These are phyloP conservation scores for Cyclina sinensis DNA, from an alignment of 1,140 invertebrate species.

Conservation along the genomic window DNA sequence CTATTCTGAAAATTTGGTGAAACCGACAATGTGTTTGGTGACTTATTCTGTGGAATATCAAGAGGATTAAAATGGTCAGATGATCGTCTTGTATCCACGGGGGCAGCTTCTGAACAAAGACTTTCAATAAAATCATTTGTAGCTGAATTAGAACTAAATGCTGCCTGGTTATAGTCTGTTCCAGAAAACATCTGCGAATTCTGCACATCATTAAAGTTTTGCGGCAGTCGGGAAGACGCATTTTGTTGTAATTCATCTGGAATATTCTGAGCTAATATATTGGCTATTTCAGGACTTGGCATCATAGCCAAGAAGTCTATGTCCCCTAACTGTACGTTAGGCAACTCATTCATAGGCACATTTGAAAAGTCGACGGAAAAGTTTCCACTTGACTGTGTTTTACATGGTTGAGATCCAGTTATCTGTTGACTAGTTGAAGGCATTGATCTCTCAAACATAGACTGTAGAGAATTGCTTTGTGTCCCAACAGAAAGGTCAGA, in stretches of 20 bases:
- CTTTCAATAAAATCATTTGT: constrained; percentile 15
- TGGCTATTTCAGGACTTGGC: constrained; percentile 43
- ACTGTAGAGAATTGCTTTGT: not conserved
- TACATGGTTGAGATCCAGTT: not conserved
- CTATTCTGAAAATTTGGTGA: constrained; percentile 48
- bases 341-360: constrained; percentile 19
- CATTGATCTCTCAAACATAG: not conserved
- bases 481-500: not conserved
- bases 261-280: not conserved
- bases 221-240: not conserved
- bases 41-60: not conserved
- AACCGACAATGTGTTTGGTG: constrained; percentile 16
- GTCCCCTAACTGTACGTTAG: constrained; percentile 20
- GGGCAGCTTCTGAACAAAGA: constrained; percentile 13
- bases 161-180: not conserved
- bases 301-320: constrained; percentile 53
- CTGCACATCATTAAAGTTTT: not conserved
- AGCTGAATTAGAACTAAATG: not conserved
- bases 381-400: constrained; percentile 1
- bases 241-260: not conserved
- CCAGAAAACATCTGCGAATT: not conserved
- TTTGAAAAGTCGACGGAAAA: constrained; percentile 56
- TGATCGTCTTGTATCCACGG: not conserved
- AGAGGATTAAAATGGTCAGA: constrained; percentile 6
- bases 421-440: not conserved